A percentile compares a stretch with the other conserved stretches of the same genome.
Evolutionary conservation across 2,888 invertebrate species (phyloP).

Genomic region (Nipponacmea schrenckii): DNA sequence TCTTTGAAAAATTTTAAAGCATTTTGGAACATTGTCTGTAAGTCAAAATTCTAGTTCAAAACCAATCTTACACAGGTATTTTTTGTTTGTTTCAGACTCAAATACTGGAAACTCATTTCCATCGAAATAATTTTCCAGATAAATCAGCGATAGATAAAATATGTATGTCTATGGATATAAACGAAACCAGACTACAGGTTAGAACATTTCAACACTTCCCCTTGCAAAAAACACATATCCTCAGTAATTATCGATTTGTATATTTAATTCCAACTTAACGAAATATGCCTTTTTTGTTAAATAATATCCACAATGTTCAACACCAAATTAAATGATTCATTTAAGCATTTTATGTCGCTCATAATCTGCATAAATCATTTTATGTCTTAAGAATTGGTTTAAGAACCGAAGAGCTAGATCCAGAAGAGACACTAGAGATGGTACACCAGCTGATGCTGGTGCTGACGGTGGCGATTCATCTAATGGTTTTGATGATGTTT

Average conservation of each 20-base stretch:
- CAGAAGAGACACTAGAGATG: background rate
- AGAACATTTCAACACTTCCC: no score
- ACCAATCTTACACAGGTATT: no score
- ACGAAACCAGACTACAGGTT: background rate
- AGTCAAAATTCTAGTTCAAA: no score
- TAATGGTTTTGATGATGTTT: background rate
- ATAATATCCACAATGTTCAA: no score
- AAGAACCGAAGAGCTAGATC: background rate
- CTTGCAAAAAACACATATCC: no score
- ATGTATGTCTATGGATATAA: background rate
- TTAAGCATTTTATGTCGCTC: no score
- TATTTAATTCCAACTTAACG: no score
- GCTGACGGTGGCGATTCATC: background rate
- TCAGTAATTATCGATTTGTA: no score
- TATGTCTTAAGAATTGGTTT: slow-evolving; percentile 1
- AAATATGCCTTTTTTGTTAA: no score
- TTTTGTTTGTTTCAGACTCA: background rate
- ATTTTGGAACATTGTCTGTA: no score
- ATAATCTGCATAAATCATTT: background rate
- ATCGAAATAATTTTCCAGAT: background rate
- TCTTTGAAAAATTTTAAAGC: no score
- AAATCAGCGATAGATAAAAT: background rate
- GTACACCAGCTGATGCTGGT: background rate
- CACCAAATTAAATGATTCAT: no score
- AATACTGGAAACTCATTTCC: background rate